Evolutionary conservation across 2,797 vertebrate species (phyloP), one percentile per base, ranked within the genome.

Genomic region (Carcharodon carcharias): DNA sequence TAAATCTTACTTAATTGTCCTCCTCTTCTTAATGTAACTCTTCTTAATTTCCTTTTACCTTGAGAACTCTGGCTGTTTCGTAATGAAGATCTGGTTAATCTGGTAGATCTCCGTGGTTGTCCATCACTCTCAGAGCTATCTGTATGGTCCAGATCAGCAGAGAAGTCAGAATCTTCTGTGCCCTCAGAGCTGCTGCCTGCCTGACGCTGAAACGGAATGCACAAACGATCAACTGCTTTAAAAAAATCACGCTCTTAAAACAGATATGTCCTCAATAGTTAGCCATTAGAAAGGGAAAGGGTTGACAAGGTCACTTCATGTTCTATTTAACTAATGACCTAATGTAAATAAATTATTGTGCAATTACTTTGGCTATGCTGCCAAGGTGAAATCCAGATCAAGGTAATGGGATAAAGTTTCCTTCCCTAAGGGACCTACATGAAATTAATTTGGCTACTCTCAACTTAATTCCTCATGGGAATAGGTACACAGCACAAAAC

Each of bases 11-110:
- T 89, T 58, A 89, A 89, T 54, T 89, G 56, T 58, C 89, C 89
- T 63, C 58, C 88, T 58, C 0, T 23, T n/a, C 67, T 65, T 18
- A 67, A 6, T 50, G 35, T 21, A 63, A 61, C 35, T 8, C 4
- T 77, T 77, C 14, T n/a, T 3, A 80, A 40, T 80, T 80, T 3
- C 16, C 77, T 11, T 97, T 97, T 96, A 99, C 99, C 99, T 98
- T 99, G 99, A 96, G 99, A 99, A 97, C 99, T 99, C 97, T 99
- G 99, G 97, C 99, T 99, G 96, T 99, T 98, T 95, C 99, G 98
- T 88, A 99, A 98, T 0, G 99, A 99, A 94, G 99, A 99, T 71
- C 99, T 98, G 93, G 99, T 99, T 95, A 99, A 98, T 0, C 99
- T 98, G 96, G 99, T 99, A 0, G 99, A 99, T 63, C 99, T 98